These are phyloP conservation scores for Parauchenoglanis punctatus DNA, from an alignment of 2,797 vertebrate species.

Conservation along the genomic window DNA sequence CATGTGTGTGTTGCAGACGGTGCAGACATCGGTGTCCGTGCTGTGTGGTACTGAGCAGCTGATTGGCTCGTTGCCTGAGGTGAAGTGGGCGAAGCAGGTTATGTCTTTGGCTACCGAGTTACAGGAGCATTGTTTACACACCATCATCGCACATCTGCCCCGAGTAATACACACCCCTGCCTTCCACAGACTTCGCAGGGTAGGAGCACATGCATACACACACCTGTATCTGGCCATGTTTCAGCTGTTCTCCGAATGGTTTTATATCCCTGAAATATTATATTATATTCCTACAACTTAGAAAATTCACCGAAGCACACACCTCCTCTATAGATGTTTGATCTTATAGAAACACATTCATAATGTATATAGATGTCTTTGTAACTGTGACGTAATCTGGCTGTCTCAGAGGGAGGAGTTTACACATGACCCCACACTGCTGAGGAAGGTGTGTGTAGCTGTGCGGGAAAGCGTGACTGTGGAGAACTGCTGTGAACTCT, in stretches of 20 bases:
- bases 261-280: not conserved
- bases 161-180: slow-evolving; percentile 78
- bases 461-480: slow-evolving; percentile 83
- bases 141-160: slow-evolving; percentile 83
- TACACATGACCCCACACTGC: slow-evolving; percentile 81
- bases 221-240: not conserved
- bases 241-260: not conserved
- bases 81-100: slow-evolving; percentile 90
- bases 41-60: slow-evolving; percentile 88
- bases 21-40: slow-evolving; percentile 81
- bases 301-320: not conserved
- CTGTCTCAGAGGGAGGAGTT: slow-evolving; percentile 74
- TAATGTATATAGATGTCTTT: not conserved
- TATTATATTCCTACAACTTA: not conserved
- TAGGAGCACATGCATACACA: slow-evolving; percentile 60
- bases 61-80: slow-evolving; percentile 86
- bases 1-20: slow-evolving; percentile 72
- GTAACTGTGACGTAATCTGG: slow-evolving; percentile 17
- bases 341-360: not conserved
- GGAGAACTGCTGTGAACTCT: slow-evolving; percentile 88
- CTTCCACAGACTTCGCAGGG: slow-evolving; percentile 84
- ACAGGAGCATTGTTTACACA: slow-evolving; percentile 82
- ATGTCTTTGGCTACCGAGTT: slow-evolving; percentile 79
- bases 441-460: slow-evolving; percentile 86
- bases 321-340: not conserved